Percentiles rank a stretch among this genome's conserved stretches.
Conservation (phyloP, 2,797 vertebrate species). For the Limosa lapponica region DNA sequence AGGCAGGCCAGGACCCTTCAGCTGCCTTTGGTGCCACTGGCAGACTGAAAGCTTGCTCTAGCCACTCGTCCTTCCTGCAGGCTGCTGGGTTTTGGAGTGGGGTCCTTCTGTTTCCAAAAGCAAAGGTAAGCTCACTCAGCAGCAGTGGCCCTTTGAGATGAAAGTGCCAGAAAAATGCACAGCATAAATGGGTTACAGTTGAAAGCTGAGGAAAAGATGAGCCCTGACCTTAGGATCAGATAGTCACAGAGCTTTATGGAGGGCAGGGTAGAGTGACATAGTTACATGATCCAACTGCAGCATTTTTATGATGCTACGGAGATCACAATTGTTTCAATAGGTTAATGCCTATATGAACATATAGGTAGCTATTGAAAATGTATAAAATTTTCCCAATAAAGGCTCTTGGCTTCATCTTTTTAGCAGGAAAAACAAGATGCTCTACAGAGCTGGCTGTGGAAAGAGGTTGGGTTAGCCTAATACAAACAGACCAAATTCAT, state of each 20-base stretch:
- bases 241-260: neutral
- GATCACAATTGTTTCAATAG: neutral
- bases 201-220: neutral
- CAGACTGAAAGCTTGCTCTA: neutral
- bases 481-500: neutral
- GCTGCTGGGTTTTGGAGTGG: neutral
- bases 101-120: neutral
- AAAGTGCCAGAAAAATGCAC: neutral
- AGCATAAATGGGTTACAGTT: neutral
- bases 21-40: rapidly evolving
- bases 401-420: neutral
- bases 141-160: neutral
- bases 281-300: neutral
- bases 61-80: neutral
- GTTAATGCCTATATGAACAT: neutral
- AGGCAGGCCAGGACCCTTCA: neutral
- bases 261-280: neutral
- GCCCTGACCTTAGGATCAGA: neutral
- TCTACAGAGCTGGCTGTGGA: neutral
- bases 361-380: neutral
- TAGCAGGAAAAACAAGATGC: neutral
- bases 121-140: neutral
- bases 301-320: neutral
- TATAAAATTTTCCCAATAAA: neutral
- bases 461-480: neutral